Percentiles rank a stretch among this genome's conserved stretches.
phyloP scores from a whole-genome alignment of 2,888 invertebrate species.

The Ceraclea dissimilis region DNA sequence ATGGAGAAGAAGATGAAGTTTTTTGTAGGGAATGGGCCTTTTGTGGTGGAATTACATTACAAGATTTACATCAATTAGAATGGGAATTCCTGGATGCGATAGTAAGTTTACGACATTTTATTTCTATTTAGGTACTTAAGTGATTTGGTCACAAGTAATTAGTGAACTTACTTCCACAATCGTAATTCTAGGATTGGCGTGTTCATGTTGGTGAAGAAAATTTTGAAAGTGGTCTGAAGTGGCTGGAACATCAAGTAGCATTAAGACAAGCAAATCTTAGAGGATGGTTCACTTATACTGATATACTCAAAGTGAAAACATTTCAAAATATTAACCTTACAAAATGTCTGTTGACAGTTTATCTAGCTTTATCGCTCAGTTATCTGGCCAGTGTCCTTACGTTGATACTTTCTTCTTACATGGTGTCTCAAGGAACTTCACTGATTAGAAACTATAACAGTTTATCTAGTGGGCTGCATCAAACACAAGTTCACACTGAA shows the following conservation, averaged over 20 bases:
- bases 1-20: slow-evolving; percentile 87
- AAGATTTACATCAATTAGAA: slow-evolving; percentile 75
- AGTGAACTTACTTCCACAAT: neutral
- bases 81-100: slow-evolving; percentile 83
- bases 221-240: slow-evolving; percentile 64
- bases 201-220: slow-evolving; percentile 69
- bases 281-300: slow-evolving; percentile 79
- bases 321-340: slow-evolving; percentile 43
- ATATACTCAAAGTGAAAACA: slow-evolving; percentile 54
- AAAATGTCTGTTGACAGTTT: slow-evolving; percentile 45
- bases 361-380: slow-evolving; percentile 51
- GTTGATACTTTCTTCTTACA: slow-evolving; percentile 49
- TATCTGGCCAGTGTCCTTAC: slow-evolving; percentile 55
- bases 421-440: slow-evolving; percentile 32
- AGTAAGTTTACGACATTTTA: slow-evolving; percentile 57
- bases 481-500: no score
- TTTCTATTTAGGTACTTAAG: neutral
- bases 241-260: slow-evolving; percentile 67
- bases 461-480: neutral
- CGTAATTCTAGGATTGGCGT: slow-evolving; percentile 72
- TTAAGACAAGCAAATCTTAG: slow-evolving; percentile 61
- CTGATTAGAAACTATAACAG: neutral
- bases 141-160: neutral
- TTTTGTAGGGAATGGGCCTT: slow-evolving; percentile 90
- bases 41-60: slow-evolving; percentile 66